Evolutionary conservation across 2,888 invertebrate species (phyloP), one percentile per base, ranked within the genome.

Genomic region (Charanyca ferruginea): DNA sequence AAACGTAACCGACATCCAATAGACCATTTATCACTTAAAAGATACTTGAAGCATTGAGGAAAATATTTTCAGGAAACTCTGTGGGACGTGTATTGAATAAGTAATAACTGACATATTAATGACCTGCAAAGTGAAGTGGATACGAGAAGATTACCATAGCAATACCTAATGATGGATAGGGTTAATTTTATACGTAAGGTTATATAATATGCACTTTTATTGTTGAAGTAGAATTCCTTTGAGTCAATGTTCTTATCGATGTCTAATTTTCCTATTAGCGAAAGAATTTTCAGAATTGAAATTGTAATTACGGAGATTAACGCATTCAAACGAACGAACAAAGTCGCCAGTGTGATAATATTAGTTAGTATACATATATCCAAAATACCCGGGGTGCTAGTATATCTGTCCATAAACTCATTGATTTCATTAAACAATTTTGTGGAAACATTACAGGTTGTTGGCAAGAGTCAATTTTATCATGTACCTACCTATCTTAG

Each of bases 1-100:
- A 38, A 53, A 20, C 8, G 32, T 23, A 54, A 45, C 44, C 16
- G 44, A 41, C 64, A 49, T 54, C 28, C 42, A 22, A 18, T 32
- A 11, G 13, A 47, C 38, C 49, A 67, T 73, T 59, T 44, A 59
- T 73, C 62, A 67, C 28, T 47, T 32, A 38, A 32, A 42, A 38
- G 5, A 23, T 44, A 59, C 22, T 47, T 25, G 23, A 25, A 28
- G 28, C 2, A 23, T 44, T 42, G 41, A 38, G 59, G 7, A 62
- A 71, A 72, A 55, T 2, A 28, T 48, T 47, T 8, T 1, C 20
- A 42, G 25, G 9, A 48, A 63, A 32, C 35, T 57, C 8, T 7
- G 18, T 25, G 5, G 23, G 8, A 13, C 16, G 18, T 44, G 9
- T 16, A 18, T 25, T 25, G 13, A 57, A 28, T 18, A 25, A 7